Base-by-base conservation (phyloP, 2,888 invertebrate species). In the Nebria salina region DNA sequence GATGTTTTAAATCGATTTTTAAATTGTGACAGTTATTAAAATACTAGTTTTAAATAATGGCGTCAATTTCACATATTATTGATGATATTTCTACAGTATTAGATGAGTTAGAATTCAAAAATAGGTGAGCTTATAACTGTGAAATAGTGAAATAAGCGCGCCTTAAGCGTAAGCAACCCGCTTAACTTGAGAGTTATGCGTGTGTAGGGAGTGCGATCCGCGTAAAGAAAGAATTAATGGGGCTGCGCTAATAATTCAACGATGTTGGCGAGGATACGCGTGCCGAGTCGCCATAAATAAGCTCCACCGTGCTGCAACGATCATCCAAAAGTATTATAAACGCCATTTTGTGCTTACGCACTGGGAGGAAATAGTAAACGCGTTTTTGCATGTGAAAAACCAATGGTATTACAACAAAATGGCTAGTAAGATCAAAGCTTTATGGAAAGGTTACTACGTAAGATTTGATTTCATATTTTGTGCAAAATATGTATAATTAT, bases 391-490 rank as follows among this genome's bases (percentile, higher is more conserved):
- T 7, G 70, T 82, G 25, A 25, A 13, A 4, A 65, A 65, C 7
- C 43, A 42, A 42, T 6, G 25, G 0, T 82, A 79, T 72, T 88
- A 86, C 80, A 82, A 86, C 73, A 83, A 82, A 26, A 85, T 85
- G 83, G 89, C 89, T 2, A 86, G 86, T 0, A 87, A 82, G 83
- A 88, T 89, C 75, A 88, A 89, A 84, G 86, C 88, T 26, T 65
- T 82, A 8, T 89, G 87, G 87, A 85, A 85, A 81, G 89, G 89
- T 13, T 86, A 87, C 83, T 82, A 76, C 82, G 87, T 87, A 83
- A 64, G 70, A 26, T 2, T 68, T 73, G n/a, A 15, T n/a, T 34
- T 8, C 11, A 34, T 68, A 80, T 13, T 9, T 25, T 72, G 6
- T 11, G 26, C 13, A 34, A 72, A 26, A 72, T 20, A 20, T 20